Conservation (phyloP, 2,888 invertebrate species). For the Leistus spinibarbis region DNA sequence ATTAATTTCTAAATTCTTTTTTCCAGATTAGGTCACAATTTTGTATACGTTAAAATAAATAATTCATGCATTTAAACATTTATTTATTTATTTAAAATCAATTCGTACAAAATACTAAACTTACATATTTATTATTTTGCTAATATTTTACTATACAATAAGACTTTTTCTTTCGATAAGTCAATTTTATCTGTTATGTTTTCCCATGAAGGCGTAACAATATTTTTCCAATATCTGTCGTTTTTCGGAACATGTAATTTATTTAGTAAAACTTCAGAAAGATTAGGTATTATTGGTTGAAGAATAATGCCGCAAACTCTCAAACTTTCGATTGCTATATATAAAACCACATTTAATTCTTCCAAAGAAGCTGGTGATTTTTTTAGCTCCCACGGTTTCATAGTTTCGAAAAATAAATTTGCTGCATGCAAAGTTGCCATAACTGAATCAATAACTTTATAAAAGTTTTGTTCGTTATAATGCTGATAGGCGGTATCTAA, state of each 20-base stretch:
- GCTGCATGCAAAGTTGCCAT: constrained; percentile 76
- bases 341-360: constrained; percentile 74
- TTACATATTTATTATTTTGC: constrained; percentile 40
- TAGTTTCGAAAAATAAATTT: constrained; percentile 85
- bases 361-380: constrained; percentile 61
- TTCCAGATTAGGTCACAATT: too few species aligned
- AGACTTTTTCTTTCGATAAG: constrained; percentile 46
- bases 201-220: constrained; percentile 52
- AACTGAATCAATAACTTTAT: constrained; percentile 80
- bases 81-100: background rate
- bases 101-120: background rate
- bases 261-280: constrained; percentile 71
- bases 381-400: constrained; percentile 87
- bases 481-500: constrained; percentile 68
- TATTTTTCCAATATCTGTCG: constrained; percentile 61
- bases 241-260: constrained; percentile 62
- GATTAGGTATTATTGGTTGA: constrained; percentile 83
- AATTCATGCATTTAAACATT: background rate
- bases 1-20: too few species aligned
- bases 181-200: constrained; percentile 43
- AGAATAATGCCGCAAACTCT: constrained; percentile 80
- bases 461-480: constrained; percentile 79
- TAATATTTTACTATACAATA: constrained; percentile 52
- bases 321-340: constrained; percentile 83
- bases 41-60: too few species aligned